A percentile compares a stretch with the other conserved stretches of the same genome.
Conservation (phyloP, 2,797 vertebrate genomes). For the Spea hammondii region DNA sequence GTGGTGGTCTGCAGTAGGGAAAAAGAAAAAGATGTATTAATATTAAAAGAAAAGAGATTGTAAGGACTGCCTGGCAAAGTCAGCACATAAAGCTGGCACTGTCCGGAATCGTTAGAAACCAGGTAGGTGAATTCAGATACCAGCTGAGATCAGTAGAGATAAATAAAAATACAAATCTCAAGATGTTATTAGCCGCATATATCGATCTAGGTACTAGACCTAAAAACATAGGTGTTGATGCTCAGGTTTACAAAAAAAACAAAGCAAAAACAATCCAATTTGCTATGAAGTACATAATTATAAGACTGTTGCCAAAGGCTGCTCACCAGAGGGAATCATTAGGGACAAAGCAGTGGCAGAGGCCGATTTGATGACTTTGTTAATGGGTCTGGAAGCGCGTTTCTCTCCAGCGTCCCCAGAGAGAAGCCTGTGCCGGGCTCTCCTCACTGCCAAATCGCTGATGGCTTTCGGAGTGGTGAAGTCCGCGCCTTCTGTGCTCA, state of each 20-base stretch:
- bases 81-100: too few relatives aligned
- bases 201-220: too few relatives aligned
- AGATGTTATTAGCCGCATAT: too few relatives aligned
- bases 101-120: too few relatives aligned
- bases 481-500: conserved; percentile 69
- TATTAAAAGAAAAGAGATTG: not conserved
- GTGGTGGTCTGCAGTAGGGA: conserved; percentile 78
- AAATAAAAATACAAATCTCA: too few relatives aligned
- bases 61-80: too few relatives aligned
- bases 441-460: conserved; percentile 90
- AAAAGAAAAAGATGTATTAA: not conserved
- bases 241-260: too few relatives aligned
- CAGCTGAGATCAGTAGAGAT: too few relatives aligned
- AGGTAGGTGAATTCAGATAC: too few relatives aligned
- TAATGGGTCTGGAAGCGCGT: conserved; percentile 80
- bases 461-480: conserved; percentile 85
- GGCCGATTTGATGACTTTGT: conserved; percentile 98
- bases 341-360: conserved; percentile 92
- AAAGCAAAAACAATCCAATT: too few relatives aligned
- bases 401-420: conserved; percentile 89
- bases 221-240: too few relatives aligned
- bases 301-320: not conserved
- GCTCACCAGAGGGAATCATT: conserved; percentile 91
- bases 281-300: too few relatives aligned
- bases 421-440: conserved; percentile 91